Base-by-base conservation (phyloP, 2,888 invertebrate genomes). In the Hirtodrosophila histrioides region DNA sequence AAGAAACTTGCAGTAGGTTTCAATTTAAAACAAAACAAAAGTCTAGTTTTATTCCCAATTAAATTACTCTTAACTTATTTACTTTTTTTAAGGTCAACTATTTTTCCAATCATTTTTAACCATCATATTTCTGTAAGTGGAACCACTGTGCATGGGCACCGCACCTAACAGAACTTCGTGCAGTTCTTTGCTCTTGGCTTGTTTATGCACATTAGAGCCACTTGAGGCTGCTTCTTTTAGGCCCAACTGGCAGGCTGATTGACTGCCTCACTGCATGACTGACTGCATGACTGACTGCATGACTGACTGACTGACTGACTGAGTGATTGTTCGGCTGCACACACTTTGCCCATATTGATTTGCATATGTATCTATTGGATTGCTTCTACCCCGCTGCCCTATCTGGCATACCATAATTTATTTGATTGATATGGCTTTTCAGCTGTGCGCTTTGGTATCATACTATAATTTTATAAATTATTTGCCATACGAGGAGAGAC, bases 401-500 rank as follows among this genome's bases (percentile, higher is more conserved):
- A 3, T n/a, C 50, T 45, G 33, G 44, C 50, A 62, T 69, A 56
- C 58, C 81, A 82, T 80, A 66, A 80, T 80, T 86, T 70, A 69
- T 80, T 75, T 82, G 83, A 82, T 86, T 85, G 82, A 82, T 82
- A 75, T 82, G 78, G 64, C 86, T 67, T 67, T 79, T 64, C 55
- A 69, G 64, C 41, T 63, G 48, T 44, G 43, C 45, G 64, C 46
- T 45, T 41, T 36, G 6, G 36, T 58, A 63, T 67, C 70, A 50
- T 48, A 55, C n/a, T 65, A 56, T 53, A 67, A 73, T 76, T 84
- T 37, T 78, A 71, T 68, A 82, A 79, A 82, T 79, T 79, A 79
- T 82, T 77, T 75, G 64, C 68, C 69, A 67, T 61, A 55, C 23
- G 54, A 54, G 44, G 43, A 9, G 35, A 60, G 40, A 70, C 49